These are phyloP conservation scores for Diadumene lineata DNA, from an alignment of 92 coral and sea anemone species.

Conservation along the genomic window DNA sequence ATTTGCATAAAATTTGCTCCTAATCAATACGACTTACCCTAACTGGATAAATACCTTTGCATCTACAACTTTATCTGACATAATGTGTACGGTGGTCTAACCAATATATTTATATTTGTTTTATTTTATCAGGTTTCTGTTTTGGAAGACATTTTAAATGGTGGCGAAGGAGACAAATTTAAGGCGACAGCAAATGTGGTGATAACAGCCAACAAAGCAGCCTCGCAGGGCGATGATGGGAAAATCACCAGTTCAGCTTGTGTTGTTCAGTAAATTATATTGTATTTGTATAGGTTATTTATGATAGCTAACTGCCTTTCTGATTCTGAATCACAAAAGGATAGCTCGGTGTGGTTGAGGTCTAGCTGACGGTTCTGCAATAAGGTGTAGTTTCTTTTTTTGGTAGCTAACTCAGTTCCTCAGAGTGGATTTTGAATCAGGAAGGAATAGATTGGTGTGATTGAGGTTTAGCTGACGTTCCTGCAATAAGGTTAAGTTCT, in stretches of 20 bases:
- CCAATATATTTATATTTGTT: not conserved
- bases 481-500: no score
- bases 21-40: no score
- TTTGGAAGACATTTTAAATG: constrained; percentile 62
- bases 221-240: constrained; percentile 35
- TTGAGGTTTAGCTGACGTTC: no score
- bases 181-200: constrained; percentile 72
- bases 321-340: no score
- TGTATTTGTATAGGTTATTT: no score
- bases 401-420: not conserved
- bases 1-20: no score
- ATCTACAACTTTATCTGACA: no score
- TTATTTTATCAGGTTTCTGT: constrained; percentile 55
- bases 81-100: no score
- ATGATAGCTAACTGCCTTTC: no score
- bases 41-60: no score
- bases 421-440: not conserved
- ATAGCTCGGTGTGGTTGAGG: no score
- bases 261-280: constrained; percentile 19
- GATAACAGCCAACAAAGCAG: constrained; percentile 60
- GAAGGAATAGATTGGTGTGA: not conserved
- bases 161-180: constrained; percentile 76
- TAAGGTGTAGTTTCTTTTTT: not conserved
- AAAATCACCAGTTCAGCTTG: constrained; percentile 71
- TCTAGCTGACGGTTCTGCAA: no score